Evolutionary conservation across 2,888 invertebrate genomes (phyloP).

Genomic region (Drosophila pullipes): DNA sequence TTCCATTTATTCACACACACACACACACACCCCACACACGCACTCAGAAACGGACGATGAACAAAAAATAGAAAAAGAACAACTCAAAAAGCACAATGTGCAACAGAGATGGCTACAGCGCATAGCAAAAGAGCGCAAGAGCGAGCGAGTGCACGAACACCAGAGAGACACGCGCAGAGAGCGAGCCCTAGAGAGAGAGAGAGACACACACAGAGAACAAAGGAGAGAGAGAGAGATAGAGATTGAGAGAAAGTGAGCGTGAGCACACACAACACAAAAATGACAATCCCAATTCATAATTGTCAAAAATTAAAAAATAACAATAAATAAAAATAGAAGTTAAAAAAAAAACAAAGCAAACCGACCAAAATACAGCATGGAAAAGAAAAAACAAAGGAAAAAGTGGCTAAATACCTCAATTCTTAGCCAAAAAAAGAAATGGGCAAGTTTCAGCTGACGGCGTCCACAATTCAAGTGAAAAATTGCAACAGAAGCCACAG

Average conservation of each 20-base stretch:
- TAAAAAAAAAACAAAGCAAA: not conserved
- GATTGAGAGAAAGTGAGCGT: conserved; percentile 5
- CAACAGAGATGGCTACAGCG: conserved; percentile 54
- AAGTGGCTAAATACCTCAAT: conserved; percentile 32
- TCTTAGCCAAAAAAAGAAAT: conserved; percentile 8
- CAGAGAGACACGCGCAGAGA: conserved; percentile 58
- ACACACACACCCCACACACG: not conserved
- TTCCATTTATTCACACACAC: conserved; percentile 31
- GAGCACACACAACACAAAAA: conserved; percentile 33
- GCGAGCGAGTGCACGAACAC: conserved; percentile 27
- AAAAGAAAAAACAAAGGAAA: not conserved
- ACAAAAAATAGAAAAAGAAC: conserved; percentile 2
- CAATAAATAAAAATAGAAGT: conserved; percentile 4
- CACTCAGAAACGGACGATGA: conserved; percentile 7
- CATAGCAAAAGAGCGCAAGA: conserved; percentile 10
- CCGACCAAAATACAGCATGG: not conserved
- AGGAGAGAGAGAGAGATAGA: conserved; percentile 17
- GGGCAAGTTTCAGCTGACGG: conserved; percentile 39
- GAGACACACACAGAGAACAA: conserved; percentile 1
- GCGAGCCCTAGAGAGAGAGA: conserved; percentile 16
- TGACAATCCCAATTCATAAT: conserved; percentile 73
- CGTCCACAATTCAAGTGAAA: conserved; percentile 55
- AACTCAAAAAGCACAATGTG: conserved; percentile 28
- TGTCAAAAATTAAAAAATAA: conserved; percentile 44
- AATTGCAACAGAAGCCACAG: conserved; percentile 33